phyloP scores from a whole-genome alignment of 1,140 invertebrate genomes.

The Drosophila miranda region DNA sequence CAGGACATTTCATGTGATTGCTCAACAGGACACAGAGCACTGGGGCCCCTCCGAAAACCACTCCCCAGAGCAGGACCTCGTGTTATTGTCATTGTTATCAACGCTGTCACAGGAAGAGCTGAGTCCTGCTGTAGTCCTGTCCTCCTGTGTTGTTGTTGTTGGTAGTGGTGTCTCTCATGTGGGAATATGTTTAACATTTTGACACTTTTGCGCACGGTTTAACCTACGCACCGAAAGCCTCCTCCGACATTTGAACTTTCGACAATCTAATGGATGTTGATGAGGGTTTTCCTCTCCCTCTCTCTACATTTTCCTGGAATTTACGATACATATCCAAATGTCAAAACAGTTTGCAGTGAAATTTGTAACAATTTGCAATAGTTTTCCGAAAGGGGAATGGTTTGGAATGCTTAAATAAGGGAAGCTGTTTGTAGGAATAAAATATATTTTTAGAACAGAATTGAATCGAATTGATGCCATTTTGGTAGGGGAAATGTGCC shows the following conservation, averaged over 20 bases:
- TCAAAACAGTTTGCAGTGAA: constrained; percentile 11
- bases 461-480: no score
- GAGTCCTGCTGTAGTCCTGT: not conserved
- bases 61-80: constrained; percentile 41
- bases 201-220: constrained; percentile 71
- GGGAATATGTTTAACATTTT: constrained; percentile 77
- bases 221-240: constrained; percentile 32
- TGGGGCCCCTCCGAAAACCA: constrained; percentile 31
- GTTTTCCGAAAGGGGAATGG: not conserved
- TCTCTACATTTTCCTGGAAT: constrained; percentile 20
- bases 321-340: constrained; percentile 18
- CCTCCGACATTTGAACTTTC: constrained; percentile 53
- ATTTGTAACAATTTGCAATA: constrained; percentile 56
- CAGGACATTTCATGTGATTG: constrained; percentile 52
- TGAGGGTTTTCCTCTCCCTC: constrained; percentile 52
- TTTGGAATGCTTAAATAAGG: no score
- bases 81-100: constrained; percentile 78
- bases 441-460: no score
- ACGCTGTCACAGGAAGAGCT: constrained; percentile 62
- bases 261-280: constrained; percentile 66
- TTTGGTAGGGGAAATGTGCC: no score
- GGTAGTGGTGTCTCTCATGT: constrained; percentile 54
- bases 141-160: not conserved
- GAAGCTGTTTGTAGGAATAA: no score
- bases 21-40: constrained; percentile 18